phyloP scores from a whole-genome alignment of 2,113 vertebrate species.

The Calonectris borealis region DNA sequence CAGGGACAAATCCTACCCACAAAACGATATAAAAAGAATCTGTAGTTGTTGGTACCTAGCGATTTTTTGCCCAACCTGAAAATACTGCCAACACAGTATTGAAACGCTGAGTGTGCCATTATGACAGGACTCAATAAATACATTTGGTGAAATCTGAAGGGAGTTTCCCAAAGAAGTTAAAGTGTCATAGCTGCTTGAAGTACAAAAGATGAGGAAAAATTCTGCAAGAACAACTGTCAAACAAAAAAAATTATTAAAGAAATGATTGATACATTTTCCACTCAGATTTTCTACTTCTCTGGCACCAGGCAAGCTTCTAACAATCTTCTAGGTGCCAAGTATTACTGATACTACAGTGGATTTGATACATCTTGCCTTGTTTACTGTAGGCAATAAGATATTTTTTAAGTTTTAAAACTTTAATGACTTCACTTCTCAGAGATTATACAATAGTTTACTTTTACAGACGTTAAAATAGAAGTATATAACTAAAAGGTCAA shows the following conservation, averaged over 20 bases:
- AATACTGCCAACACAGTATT: background rate
- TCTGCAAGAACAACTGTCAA: constrained; percentile 15
- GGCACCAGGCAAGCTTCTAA: background rate
- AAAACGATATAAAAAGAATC: background rate
- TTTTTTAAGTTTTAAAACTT: background rate
- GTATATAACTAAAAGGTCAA: background rate
- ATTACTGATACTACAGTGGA: background rate
- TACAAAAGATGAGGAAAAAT: background rate
- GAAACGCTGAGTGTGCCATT: background rate
- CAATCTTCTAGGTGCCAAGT: background rate
- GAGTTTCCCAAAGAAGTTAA: background rate
- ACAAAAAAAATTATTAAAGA: background rate
- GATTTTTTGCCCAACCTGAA: background rate
- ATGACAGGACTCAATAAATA: background rate
- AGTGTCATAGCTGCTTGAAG: background rate
- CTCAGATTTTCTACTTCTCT: background rate
- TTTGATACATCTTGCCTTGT: background rate
- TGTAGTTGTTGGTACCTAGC: background rate
- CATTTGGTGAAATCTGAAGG: background rate
- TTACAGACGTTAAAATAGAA: background rate
- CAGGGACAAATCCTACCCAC: background rate
- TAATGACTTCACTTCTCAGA: background rate
- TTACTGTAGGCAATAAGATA: background rate
- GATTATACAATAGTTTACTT: background rate
- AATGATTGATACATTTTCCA: background rate